Evolutionary conservation across 2,797 vertebrate genomes (phyloP), one percentile per base, ranked within the genome.

Genomic region (Antennarius maculatus): DNA sequence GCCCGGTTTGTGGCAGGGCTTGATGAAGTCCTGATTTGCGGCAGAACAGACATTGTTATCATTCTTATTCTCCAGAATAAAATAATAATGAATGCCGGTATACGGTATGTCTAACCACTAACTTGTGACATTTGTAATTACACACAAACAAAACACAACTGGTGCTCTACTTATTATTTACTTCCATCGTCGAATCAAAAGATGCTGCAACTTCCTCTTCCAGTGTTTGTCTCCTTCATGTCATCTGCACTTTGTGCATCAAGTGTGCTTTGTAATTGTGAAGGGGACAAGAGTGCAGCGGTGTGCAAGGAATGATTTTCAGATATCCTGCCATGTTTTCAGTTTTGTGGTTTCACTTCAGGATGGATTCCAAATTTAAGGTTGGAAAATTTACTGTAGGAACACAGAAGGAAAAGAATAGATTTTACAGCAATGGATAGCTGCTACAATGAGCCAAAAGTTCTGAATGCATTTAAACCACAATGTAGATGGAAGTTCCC

Each of bases 131-230:
- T 47, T 46, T 42, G 7, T 71, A 16, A 58, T 71, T 63, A 11
- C 54, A 45, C n/a, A 3, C 1, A 41, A 11, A 41, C 39, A 41
- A 41, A 41, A 41, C 39, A 41, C 10, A 11, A 41, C 7, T 41
- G 39, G 11, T 41, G 9, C 14, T 15, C 5, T 27, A 46, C 46
- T 6, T 8, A 31, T 55, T 53, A 52, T 12, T 15, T 28, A 15
- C 34, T 54, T 48, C 55, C 43, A 16, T n/a, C 17, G 29, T 39
- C 7, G 42, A 34, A 62, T 43, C 16, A 12, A 63, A 45, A 74
- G 16, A 55, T 9, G 6, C 42, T n/a, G 17, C 45, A 53, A 71
- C 76, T 77, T 69, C 31, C 80, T 70, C 75, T 74, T 75, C 75
- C 75, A 71, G 23, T 9, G n/a, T 3, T n/a, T 8, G 45, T 47